Evolutionary conservation across 2,888 invertebrate species (phyloP).

Genomic region (Isotomurus palustris): DNA sequence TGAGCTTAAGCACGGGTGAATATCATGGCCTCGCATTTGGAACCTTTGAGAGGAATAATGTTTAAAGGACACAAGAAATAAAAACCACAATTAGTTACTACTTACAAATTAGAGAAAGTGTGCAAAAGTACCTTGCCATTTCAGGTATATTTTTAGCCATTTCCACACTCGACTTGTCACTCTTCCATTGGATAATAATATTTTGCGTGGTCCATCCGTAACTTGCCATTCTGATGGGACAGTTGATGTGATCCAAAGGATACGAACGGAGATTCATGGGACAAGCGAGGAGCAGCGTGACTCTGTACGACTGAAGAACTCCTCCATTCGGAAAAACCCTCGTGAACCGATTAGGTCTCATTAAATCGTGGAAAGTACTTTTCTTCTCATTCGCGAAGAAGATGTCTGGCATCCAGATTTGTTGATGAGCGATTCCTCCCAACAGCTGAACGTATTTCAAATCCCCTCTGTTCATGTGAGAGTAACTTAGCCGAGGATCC

Average conservation of each 20-base stretch:
- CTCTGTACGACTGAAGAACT: constrained; percentile 36
- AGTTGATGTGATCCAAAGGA: constrained; percentile 35
- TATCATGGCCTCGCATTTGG: constrained; percentile 2
- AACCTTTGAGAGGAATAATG: too few relatives aligned
- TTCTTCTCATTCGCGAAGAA: constrained; percentile 43
- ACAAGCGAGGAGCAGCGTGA: constrained; percentile 34
- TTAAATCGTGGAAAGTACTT: constrained; percentile 31
- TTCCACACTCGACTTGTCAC: constrained; percentile 6
- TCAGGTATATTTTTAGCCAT: constrained; percentile 24
- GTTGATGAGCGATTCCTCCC: too few relatives aligned
- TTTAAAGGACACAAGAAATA: too few relatives aligned
- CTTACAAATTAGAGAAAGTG: too few relatives aligned
- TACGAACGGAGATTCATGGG: constrained; percentile 37
- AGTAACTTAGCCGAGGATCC: constrained; percentile 14
- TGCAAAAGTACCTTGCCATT: too few relatives aligned
- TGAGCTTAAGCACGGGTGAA: background rate
- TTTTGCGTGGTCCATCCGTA: constrained; percentile 35
- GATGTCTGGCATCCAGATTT: constrained; percentile 41
- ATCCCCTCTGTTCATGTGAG: too few relatives aligned
- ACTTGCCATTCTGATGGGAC: constrained; percentile 29
- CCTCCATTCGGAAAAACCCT: constrained; percentile 30
- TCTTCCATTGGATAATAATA: constrained; percentile 25
- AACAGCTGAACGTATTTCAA: too few relatives aligned
- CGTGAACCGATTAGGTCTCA: constrained; percentile 36
- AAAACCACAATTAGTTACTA: too few relatives aligned